These are phyloP conservation scores for Gymnocephalus cernua DNA, from an alignment of 2,113 vertebrate genomes.

Conservation along the genomic window DNA sequence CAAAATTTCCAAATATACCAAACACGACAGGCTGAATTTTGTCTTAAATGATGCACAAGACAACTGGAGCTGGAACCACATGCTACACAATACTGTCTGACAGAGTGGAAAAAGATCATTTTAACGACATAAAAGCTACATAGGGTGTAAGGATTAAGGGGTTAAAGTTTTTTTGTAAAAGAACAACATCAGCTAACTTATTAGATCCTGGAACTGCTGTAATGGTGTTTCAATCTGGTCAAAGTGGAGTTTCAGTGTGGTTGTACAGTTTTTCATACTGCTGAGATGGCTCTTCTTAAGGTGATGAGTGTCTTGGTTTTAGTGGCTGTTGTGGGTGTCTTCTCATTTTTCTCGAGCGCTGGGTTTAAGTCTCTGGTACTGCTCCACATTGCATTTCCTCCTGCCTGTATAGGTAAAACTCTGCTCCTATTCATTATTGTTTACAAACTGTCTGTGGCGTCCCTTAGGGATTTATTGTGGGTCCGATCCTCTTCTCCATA, in stretches of 20 bases:
- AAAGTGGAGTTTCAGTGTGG: constrained; percentile 56
- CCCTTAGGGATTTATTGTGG: constrained; percentile 32
- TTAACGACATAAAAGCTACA: neutral
- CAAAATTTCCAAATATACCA: neutral
- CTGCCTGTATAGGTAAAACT: neutral
- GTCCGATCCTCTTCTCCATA: neutral
- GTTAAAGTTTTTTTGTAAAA: constrained; percentile 25
- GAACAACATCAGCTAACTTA: constrained; percentile 14
- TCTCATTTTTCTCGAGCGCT: constrained; percentile 45
- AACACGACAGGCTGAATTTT: neutral
- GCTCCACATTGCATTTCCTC: constrained; percentile 18
- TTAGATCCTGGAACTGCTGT: constrained; percentile 42
- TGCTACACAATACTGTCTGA: no score
- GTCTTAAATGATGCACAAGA: neutral
- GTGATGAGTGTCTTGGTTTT: constrained; percentile 68
- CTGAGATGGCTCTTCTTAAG: constrained; percentile 60
- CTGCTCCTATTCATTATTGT: neutral
- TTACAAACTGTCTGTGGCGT: constrained; percentile 1
- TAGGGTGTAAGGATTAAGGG: neutral
- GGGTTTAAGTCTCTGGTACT: constrained; percentile 16
- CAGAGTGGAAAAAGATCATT: neutral
- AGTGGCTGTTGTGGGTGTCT: constrained; percentile 72
- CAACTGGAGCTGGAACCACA: neutral
- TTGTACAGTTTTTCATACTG: constrained; percentile 51
- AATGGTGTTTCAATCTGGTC: constrained; percentile 58